These are phyloP conservation scores for Aricia agestis DNA, from an alignment of 1,140 invertebrate species.

Conservation along the genomic window DNA sequence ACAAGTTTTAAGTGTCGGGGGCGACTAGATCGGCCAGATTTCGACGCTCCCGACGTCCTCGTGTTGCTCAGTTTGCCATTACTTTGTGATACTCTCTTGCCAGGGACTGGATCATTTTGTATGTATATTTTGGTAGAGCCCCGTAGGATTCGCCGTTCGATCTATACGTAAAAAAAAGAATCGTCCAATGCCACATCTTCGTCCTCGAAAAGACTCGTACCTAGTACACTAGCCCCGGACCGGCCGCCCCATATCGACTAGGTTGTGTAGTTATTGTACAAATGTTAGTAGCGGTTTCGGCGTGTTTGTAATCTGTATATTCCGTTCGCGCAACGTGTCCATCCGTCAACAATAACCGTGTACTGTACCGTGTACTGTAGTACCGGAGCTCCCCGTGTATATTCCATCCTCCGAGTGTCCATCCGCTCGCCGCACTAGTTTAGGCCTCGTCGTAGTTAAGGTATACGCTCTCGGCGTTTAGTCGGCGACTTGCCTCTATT, in stretches of 20 bases:
- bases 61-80: slow-evolving; percentile 48
- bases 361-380: neutral
- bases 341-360: slow-evolving; percentile 70
- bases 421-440: slow-evolving; percentile 42
- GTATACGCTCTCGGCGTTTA: slow-evolving; percentile 26
- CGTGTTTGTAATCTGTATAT: slow-evolving; percentile 43
- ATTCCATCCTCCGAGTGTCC: slow-evolving; percentile 67
- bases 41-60: slow-evolving; percentile 32
- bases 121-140: slow-evolving; percentile 24
- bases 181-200: slow-evolving; percentile 72
- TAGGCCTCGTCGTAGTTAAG: slow-evolving; percentile 53
- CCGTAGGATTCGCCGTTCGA: slow-evolving; percentile 37
- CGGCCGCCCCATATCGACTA: slow-evolving; percentile 52
- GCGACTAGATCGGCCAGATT: neutral
- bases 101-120: slow-evolving; percentile 36
- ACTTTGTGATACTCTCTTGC: slow-evolving; percentile 70
- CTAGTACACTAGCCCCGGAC: slow-evolving; percentile 59
- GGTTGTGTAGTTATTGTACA: slow-evolving; percentile 60
- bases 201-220: slow-evolving; percentile 73
- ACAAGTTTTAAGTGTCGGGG: neutral
- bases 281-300: slow-evolving; percentile 51
- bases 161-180: slow-evolving; percentile 49
- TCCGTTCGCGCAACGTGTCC: slow-evolving; percentile 60
- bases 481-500: slow-evolving; percentile 61
- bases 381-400: slow-evolving; percentile 43